These are phyloP conservation scores for Drosophila rufa DNA, from an alignment of 1,140 invertebrate genomes.

Conservation along the genomic window DNA sequence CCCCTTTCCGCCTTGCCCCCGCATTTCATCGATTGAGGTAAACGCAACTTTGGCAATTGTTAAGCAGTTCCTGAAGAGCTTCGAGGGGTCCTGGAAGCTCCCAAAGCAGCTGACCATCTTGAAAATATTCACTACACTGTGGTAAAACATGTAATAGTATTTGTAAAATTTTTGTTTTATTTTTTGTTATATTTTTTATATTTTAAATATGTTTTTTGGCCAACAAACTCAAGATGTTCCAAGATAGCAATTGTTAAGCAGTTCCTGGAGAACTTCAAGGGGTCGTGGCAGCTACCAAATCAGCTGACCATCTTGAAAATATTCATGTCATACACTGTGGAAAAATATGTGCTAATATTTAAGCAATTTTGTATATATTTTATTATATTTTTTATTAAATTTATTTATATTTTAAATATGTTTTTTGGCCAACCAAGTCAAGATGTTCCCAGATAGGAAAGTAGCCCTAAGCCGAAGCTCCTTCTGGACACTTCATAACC, in stretches of 20 bases:
- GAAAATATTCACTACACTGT: background rate
- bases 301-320: too few relatives aligned
- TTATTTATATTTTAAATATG: too few relatives aligned
- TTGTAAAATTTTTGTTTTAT: too few relatives aligned
- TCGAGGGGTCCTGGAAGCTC: background rate
- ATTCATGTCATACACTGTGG: too few relatives aligned
- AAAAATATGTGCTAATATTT: too few relatives aligned
- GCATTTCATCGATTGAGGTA: conserved; percentile 31
- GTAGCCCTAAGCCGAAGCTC: background rate
- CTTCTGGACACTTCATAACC: conserved; percentile 26
- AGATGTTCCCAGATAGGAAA: background rate
- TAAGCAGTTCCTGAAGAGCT: background rate
- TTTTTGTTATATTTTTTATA: too few relatives aligned
- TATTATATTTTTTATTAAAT: background rate
- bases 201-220: background rate
- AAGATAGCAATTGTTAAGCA: too few relatives aligned
- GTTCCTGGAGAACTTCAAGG: too few relatives aligned
- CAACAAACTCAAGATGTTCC: too few relatives aligned
- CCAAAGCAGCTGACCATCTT: conserved; percentile 20
- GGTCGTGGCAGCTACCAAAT: too few relatives aligned
- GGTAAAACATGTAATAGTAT: background rate
- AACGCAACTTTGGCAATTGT: conserved; percentile 16
- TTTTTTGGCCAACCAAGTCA: background rate
- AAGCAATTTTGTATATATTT: too few relatives aligned
- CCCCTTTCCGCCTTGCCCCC: background rate